Conservation (phyloP, 2,113 vertebrate species). For the Bos indicus region DNA sequence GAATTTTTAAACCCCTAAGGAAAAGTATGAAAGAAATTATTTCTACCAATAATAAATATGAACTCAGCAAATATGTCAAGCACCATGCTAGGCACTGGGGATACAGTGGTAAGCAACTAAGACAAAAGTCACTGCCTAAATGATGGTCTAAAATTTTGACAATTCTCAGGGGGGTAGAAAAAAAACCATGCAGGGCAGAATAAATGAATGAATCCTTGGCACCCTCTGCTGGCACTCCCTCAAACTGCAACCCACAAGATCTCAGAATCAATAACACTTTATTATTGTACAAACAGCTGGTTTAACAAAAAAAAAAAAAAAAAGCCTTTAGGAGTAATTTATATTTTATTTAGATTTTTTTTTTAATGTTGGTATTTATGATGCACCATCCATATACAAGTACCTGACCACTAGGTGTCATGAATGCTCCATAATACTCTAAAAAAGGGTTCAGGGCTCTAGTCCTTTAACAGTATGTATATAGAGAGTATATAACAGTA, state of each 20-base stretch:
- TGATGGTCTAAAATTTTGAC: neutral
- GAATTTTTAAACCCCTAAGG: neutral
- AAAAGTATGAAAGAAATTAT: neutral
- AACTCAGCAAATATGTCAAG: neutral
- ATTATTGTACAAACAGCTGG: neutral
- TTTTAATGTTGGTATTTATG: neutral
- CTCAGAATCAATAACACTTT: neutral
- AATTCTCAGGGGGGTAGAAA: neutral
- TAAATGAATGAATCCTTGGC: neutral
- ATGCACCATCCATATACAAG: neutral
- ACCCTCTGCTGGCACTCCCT: conserved; percentile 39
- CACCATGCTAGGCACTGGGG: neutral
- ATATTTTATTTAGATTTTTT: neutral
- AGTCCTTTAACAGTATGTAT: neutral
- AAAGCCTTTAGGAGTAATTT: neutral
- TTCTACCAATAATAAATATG: neutral
- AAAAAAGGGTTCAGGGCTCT: neutral
- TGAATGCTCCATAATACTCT: neutral
- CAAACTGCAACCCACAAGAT: neutral
- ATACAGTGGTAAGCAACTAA: neutral
- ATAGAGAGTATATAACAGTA: neutral
- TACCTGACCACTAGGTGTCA: conserved; percentile 30
- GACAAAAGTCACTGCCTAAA: neutral
- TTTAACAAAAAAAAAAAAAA: neutral
- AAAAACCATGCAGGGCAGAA: neutral